Evolutionary conservation across 2,113 vertebrate genomes (phyloP).

Genomic region (Polyodon spathula): DNA sequence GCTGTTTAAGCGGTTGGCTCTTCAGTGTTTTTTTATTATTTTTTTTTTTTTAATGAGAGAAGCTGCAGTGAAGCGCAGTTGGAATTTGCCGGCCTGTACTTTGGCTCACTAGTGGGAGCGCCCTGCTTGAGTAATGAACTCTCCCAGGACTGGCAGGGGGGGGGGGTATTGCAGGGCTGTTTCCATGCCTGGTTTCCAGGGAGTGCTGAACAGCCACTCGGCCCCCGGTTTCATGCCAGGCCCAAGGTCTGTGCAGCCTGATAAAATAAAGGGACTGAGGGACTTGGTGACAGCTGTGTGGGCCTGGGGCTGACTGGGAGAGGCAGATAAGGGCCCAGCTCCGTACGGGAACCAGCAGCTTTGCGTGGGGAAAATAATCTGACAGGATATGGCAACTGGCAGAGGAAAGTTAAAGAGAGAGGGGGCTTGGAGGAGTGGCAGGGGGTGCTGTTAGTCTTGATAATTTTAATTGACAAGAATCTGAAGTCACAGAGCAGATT

Average conservation of each 20-base stretch:
- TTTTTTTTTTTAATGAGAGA: slow-evolving; percentile 47
- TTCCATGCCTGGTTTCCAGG: slow-evolving; percentile 50
- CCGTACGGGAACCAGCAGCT: slow-evolving; percentile 52
- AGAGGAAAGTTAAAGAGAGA: slow-evolving; percentile 62
- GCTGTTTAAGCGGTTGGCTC: slow-evolving; percentile 5
- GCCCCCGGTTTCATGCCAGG: slow-evolving; percentile 62
- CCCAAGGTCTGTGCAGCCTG: slow-evolving; percentile 72
- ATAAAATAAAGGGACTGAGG: slow-evolving; percentile 71
- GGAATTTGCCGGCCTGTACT: slow-evolving; percentile 45
- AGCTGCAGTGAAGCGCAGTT: slow-evolving; percentile 44
- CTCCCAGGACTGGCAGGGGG: slow-evolving; percentile 59
- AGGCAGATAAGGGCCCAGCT: slow-evolving; percentile 80
- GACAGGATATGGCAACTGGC: slow-evolving; percentile 48
- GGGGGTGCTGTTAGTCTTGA: slow-evolving; percentile 55
- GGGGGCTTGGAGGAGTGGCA: slow-evolving; percentile 40
- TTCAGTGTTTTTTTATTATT: slow-evolving; percentile 4
- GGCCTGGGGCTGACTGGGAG: slow-evolving; percentile 69
- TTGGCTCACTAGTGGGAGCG: slow-evolving; percentile 52
- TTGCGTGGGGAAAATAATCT: slow-evolving; percentile 59
- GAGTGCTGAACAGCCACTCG: slow-evolving; percentile 36
- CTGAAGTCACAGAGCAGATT: slow-evolving; percentile 57
- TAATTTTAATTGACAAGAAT: slow-evolving; percentile 75
- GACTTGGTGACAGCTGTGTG: slow-evolving; percentile 69
- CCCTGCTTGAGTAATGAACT: slow-evolving; percentile 69
- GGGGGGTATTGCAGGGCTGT: slow-evolving; percentile 48